These are phyloP conservation scores for Gopherus flavomarginatus DNA, from an alignment of 2,113 vertebrate species.

Conservation along the genomic window DNA sequence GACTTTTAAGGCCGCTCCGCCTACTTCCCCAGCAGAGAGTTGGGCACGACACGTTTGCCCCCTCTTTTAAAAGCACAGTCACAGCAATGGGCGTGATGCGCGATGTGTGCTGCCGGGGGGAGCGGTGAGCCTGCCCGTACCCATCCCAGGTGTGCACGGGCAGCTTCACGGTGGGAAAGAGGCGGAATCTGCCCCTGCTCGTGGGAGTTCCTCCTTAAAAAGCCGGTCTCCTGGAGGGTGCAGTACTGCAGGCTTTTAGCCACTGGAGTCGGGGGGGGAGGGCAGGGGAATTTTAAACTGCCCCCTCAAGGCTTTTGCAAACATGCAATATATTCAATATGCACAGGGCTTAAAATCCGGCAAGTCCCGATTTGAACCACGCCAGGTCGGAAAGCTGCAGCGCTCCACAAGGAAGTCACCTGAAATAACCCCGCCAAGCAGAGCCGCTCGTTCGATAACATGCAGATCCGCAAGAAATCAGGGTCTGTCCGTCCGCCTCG, in stretches of 20 bases:
- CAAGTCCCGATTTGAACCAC: neutral
- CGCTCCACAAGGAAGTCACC: neutral
- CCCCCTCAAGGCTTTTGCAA: neutral
- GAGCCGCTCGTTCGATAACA: too few species aligned
- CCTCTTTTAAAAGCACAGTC: too few species aligned
- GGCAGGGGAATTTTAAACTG: neutral
- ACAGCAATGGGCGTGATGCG: too few species aligned
- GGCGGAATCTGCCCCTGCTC: neutral
- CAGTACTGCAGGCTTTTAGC: neutral
- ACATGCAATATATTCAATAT: neutral
- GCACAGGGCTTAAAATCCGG: too few species aligned
- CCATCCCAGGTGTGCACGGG: neutral
- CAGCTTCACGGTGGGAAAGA: neutral
- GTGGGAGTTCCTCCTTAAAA: neutral
- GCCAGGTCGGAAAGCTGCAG: neutral
- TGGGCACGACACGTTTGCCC: neutral
- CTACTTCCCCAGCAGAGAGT: neutral
- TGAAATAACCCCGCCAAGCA: neutral
- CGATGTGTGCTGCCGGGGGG: neutral
- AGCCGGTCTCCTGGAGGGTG: neutral
- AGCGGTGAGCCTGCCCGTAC: neutral
- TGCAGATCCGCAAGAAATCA: neutral
- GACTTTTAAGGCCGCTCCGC: constrained; percentile 78
- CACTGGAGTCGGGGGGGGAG: neutral
- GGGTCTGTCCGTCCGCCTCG: too few species aligned